phyloP scores from a whole-genome alignment of 2,888 invertebrate genomes.

The Quadriops clusia region DNA sequence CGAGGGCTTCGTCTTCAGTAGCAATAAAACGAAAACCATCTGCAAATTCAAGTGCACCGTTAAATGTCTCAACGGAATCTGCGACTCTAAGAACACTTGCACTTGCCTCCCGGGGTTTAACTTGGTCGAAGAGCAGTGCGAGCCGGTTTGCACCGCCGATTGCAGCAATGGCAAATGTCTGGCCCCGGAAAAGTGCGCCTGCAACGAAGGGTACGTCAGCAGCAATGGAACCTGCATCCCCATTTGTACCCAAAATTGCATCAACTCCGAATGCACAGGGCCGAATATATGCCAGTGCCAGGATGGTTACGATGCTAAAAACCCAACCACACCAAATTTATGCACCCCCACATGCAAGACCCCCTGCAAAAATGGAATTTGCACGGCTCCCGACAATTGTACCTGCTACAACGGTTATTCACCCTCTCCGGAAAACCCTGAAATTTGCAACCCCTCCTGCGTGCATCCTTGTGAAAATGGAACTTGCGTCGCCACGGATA shows the following conservation, averaged over 20 bases:
- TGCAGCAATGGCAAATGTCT: slow-evolving; percentile 33
- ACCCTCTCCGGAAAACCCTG: neutral
- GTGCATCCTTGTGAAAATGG: slow-evolving; percentile 12
- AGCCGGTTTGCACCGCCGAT: slow-evolving; percentile 18
- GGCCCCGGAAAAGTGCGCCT: slow-evolving; percentile 27
- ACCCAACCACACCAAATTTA: neutral
- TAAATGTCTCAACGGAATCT: slow-evolving; percentile 13
- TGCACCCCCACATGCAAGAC: slow-evolving; percentile 20
- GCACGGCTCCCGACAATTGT: slow-evolving; percentile 28
- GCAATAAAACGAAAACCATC: slow-evolving; percentile 2
- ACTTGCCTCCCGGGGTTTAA: slow-evolving; percentile 12
- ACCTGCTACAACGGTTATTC: slow-evolving; percentile 20
- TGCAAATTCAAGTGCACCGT: slow-evolving; percentile 13
- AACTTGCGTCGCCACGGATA: slow-evolving; percentile 13
- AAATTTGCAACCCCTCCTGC: slow-evolving; percentile 25
- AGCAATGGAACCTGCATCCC: slow-evolving; percentile 6
- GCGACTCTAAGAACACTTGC: slow-evolving; percentile 16
- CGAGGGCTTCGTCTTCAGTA: slow-evolving; percentile 3
- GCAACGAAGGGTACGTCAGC: slow-evolving; percentile 14
- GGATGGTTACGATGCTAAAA: slow-evolving; percentile 8
- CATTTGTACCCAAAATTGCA: slow-evolving; percentile 8
- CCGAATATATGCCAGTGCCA: slow-evolving; percentile 7
- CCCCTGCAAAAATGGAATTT: slow-evolving; percentile 30
- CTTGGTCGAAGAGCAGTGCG: slow-evolving; percentile 8
- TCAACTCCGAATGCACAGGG: slow-evolving; percentile 4